phyloP scores from a whole-genome alignment of 2,797 vertebrate species.

The Diplodus sargus region DNA sequence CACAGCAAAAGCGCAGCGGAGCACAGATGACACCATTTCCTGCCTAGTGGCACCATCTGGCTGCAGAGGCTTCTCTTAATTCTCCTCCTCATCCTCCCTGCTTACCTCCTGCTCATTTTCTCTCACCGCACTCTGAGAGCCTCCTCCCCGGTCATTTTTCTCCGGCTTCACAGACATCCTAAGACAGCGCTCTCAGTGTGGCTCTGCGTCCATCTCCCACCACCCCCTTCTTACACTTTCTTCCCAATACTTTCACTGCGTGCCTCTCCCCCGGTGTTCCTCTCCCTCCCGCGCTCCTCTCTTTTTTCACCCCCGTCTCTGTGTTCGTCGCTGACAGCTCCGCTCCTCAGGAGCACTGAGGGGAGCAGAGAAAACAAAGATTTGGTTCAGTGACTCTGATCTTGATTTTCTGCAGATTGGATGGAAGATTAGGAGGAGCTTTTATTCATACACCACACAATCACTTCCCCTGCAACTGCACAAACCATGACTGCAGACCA shows the following conservation, averaged over 20 bases:
- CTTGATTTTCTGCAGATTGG: conserved; percentile 84
- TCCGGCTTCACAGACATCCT: conserved; percentile 58
- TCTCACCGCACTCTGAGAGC: conserved; percentile 35
- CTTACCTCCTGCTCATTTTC: conserved; percentile 45
- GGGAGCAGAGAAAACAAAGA: conserved; percentile 80
- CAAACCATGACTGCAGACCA: conserved; percentile 73
- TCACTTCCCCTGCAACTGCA: conserved; percentile 72
- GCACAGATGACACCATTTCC: conserved; percentile 64
- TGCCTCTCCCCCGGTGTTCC: conserved; percentile 44
- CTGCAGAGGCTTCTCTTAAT: conserved; percentile 59
- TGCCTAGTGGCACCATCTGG: conserved; percentile 81
- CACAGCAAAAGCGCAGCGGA: conserved; percentile 54
- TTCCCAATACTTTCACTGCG: conserved; percentile 39
- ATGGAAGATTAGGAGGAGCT: conserved; percentile 78
- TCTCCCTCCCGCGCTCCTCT: conserved; percentile 39
- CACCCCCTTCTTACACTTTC: conserved; percentile 6
- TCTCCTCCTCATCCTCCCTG: conserved; percentile 40
- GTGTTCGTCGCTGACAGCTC: conserved; percentile 76
- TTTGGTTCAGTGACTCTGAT: conserved; percentile 83
- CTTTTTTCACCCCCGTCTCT: conserved; percentile 53
- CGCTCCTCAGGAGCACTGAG: conserved; percentile 75
- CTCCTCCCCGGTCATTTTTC: conserved; percentile 47
- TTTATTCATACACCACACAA: conserved; percentile 78
- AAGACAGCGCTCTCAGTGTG: conserved; percentile 63
- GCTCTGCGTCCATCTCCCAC: conserved; percentile 35